phyloP scores from a whole-genome alignment of 2,888 invertebrate species.

The Plemyria rubiginata region DNA sequence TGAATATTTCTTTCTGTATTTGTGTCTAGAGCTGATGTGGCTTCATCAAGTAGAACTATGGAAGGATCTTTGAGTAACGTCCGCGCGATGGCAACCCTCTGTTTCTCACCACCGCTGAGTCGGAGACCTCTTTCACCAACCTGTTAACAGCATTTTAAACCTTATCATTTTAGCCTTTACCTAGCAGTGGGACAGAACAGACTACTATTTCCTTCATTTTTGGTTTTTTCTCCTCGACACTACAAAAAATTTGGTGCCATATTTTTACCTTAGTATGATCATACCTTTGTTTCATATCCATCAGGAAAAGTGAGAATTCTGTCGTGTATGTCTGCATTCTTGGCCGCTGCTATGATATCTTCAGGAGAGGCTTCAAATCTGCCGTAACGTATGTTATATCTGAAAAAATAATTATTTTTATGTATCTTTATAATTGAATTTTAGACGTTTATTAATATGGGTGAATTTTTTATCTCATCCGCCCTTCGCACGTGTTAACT shows the following conservation, averaged over 20 bases:
- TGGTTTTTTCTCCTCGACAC: no score
- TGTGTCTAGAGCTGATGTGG: slow-evolving; percentile 97
- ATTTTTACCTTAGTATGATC: neutral
- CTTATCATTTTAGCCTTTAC: no score
- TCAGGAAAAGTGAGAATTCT: slow-evolving; percentile 96
- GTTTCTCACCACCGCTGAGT: slow-evolving; percentile 98
- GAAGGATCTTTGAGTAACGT: slow-evolving; percentile 96
- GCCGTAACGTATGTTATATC: slow-evolving; percentile 98
- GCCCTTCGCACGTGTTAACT: no score
- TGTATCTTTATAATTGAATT: neutral
- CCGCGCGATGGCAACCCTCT: slow-evolving; percentile 97
- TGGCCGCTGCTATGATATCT: slow-evolving; percentile 95
- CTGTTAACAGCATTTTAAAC: slow-evolving; percentile 60
- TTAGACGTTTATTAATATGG: no score
- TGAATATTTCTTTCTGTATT: slow-evolving; percentile 97
- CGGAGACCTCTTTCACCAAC: slow-evolving; percentile 98
- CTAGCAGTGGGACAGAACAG: no score
- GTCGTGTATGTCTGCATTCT: slow-evolving; percentile 97
- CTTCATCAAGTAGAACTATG: slow-evolving; percentile 97
- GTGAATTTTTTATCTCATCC: no score
- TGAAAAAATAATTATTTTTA: slow-evolving; percentile 49
- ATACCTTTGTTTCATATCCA: slow-evolving; percentile 91
- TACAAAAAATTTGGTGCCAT: no score
- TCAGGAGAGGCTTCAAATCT: slow-evolving; percentile 90
- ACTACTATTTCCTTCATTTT: no score